Evolutionary conservation across 2,113 vertebrate genomes (phyloP), one percentile per base, ranked within the genome.

Genomic region (Aptenodytes forsteri): DNA sequence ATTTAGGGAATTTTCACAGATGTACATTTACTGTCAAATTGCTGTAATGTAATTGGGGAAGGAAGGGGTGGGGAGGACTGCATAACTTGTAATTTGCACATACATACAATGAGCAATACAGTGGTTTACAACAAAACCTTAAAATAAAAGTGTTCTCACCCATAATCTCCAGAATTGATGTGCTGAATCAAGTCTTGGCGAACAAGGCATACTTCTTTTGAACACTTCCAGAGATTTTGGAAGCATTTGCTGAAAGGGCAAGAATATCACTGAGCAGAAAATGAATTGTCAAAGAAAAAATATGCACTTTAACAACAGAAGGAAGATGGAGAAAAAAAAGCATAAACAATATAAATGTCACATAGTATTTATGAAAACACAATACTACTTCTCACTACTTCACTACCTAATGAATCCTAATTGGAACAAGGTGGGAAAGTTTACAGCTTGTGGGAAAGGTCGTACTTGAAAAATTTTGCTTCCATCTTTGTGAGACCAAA

Each of bases 121-220:
- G 17, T 69, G 38, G 21, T 86, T 66, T 67, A 76, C 34, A 95
- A 67, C 3, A 89, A 75, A 93, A 29, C 17, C 36, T 90, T 50
- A 82, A 96, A 95, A 81, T 46, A 75, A 71, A 61, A 91, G 38
- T 38, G 20, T 73, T 90, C 98, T 98, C 88, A 98, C 98, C 98
- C 98, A 49, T 98, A 98, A 93, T 98, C 96, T 95, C 97, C 96
- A 81, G 92, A 89, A 96, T 98, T 98, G 88, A 99, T 92, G 73
- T 5, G 71, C 26, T 98, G 95, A 91, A 98, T 98, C 94, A 99
- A 84, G 71, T 97, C 96, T 82, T 97, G 96, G 40, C 78, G 96
- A 89, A 98, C 84, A 49, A 99, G 97, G 65, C 98, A 98, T 6
- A 72, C 11, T 7, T 97, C 87, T 47, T 97, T 92, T 80, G 98